Evolutionary conservation across 2,113 vertebrate genomes (phyloP).

Genomic region (Rhegmatorhina hoffmannsi): DNA sequence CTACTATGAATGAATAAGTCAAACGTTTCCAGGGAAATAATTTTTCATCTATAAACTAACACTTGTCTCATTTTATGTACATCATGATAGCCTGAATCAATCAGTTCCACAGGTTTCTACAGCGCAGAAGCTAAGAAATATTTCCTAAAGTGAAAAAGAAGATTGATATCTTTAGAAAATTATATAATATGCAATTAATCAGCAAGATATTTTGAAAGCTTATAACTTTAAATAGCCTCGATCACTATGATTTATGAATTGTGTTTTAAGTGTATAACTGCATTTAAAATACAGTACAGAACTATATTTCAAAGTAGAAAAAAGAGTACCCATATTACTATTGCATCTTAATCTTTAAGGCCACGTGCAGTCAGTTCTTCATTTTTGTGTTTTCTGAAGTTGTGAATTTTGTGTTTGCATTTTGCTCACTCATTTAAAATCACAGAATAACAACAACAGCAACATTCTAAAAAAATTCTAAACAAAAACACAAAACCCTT

Average conservation of each 20-base stretch:
- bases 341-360: neutral
- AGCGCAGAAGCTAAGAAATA: neutral
- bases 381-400: neutral
- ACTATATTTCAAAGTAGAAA: neutral
- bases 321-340: neutral
- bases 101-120: neutral
- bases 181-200: constrained; percentile 28
- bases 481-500: neutral
- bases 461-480: neutral
- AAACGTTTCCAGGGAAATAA: constrained; percentile 22
- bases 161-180: constrained; percentile 33
- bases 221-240: constrained; percentile 9
- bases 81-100: neutral
- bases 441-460: neutral
- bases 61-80: neutral
- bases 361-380: neutral
- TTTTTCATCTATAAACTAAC: constrained; percentile 10
- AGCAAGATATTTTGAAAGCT: constrained; percentile 25
- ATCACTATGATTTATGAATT: constrained; percentile 2
- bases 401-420: neutral
- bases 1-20: constrained; percentile 3
- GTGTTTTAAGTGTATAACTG: neutral
- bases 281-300: neutral
- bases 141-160: constrained; percentile 4
- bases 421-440: neutral